These are phyloP conservation scores for Blastobasis lacticolella DNA, from an alignment of 2,888 invertebrate species.

Conservation along the genomic window DNA sequence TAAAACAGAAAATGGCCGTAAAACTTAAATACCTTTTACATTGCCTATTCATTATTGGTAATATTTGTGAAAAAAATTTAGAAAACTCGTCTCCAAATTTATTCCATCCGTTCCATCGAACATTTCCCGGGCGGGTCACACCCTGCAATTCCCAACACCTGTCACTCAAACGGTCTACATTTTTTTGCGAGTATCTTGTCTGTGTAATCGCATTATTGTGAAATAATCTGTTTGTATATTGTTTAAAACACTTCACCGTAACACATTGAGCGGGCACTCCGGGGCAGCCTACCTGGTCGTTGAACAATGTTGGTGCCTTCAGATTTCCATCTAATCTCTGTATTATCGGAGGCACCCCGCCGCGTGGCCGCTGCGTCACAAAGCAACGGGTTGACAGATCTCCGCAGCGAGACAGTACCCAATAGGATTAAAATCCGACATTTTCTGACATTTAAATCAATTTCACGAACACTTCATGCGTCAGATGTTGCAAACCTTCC, in stretches of 20 bases:
- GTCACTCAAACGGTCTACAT: constrained; percentile 38
- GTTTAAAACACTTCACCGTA: constrained; percentile 52
- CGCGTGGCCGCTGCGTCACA: constrained; percentile 60
- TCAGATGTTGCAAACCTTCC: constrained; percentile 24
- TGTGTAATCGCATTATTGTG: constrained; percentile 55
- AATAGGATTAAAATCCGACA: constrained; percentile 60
- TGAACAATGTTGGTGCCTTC: constrained; percentile 63
- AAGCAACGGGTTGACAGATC: constrained; percentile 73
- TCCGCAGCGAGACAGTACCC: constrained; percentile 46
- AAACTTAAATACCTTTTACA: background rate
- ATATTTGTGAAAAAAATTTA: background rate
- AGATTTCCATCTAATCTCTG: constrained; percentile 69
- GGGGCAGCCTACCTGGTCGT: constrained; percentile 49
- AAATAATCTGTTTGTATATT: constrained; percentile 67
- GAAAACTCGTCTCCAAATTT: no score
- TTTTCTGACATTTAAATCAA: constrained; percentile 33
- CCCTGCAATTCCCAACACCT: background rate
- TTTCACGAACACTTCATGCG: constrained; percentile 33
- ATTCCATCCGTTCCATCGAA: background rate
- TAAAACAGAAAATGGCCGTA: constrained; percentile 1
- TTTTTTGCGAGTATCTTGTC: constrained; percentile 31
- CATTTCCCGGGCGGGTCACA: background rate
- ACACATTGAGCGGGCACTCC: constrained; percentile 17
- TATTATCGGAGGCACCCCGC: constrained; percentile 62
- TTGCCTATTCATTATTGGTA: background rate